These are phyloP conservation scores for Hemibagrus wyckioides DNA, from an alignment of 2,113 vertebrate species.

Conservation along the genomic window DNA sequence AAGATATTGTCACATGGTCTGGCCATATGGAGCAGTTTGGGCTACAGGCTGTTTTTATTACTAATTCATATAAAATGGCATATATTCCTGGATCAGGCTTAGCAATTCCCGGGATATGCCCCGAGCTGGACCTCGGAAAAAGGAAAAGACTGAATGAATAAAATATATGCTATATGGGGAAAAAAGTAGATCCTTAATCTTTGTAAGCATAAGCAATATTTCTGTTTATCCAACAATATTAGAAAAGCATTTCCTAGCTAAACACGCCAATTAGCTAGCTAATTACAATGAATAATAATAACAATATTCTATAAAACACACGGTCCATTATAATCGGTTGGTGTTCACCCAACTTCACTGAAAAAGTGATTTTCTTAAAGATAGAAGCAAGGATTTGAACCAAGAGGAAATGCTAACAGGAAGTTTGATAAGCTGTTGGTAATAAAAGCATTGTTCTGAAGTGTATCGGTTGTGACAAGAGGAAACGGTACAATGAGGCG, in stretches of 20 bases:
- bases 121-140: neutral
- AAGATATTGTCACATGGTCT: neutral
- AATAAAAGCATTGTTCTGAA: constrained; percentile 2
- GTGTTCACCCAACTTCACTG: neutral
- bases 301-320: neutral
- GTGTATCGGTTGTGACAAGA: neutral
- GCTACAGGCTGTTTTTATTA: neutral
- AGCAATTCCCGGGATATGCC: neutral
- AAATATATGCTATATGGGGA: neutral
- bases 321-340: neutral
- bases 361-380: neutral
- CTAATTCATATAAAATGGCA: neutral
- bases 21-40: neutral
- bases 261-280: neutral
- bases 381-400: neutral
- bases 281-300: neutral
- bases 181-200: no score
- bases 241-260: neutral
- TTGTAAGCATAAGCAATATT: neutral
- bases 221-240: neutral
- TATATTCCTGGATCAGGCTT: neutral
- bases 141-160: neutral
- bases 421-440: neutral
- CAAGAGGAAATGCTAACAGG: neutral
- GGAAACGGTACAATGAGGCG: neutral